Conservation (phyloP, 2,888 invertebrate genomes). For the Sturmia bella region DNA sequence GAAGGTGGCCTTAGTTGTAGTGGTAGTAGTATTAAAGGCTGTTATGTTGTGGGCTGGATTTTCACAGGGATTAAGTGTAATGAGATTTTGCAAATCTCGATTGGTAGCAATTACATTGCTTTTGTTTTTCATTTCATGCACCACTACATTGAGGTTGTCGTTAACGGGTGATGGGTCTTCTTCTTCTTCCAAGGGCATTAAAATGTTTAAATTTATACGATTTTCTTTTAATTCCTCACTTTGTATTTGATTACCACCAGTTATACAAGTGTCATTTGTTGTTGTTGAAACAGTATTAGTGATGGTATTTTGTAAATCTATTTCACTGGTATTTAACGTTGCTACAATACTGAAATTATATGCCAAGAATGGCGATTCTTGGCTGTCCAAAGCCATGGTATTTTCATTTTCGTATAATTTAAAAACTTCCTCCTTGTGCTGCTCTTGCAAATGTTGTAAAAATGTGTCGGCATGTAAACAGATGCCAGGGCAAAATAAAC, state of each 20-base stretch:
- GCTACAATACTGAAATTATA: slow-evolving; percentile 7
- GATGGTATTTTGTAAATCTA: slow-evolving; percentile 36
- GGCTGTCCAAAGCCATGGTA: slow-evolving; percentile 3
- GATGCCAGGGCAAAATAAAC: slow-evolving; percentile 77
- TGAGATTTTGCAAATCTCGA: slow-evolving; percentile 52
- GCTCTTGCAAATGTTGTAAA: slow-evolving; percentile 75
- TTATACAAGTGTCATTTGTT: slow-evolving; percentile 30
- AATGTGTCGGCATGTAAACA: slow-evolving; percentile 77
- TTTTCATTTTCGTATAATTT: slow-evolving; percentile 73
- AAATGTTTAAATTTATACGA: slow-evolving; percentile 21
- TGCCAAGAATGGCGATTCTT: slow-evolving; percentile 14
- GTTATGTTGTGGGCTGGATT: slow-evolving; percentile 15
- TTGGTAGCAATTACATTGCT: slow-evolving; percentile 44
- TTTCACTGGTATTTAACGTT: slow-evolving; percentile 45
- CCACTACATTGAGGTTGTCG: slow-evolving; percentile 28
- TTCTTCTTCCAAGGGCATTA: not conserved
- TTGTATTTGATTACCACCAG: slow-evolving; percentile 4
- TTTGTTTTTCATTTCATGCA: slow-evolving; percentile 27
- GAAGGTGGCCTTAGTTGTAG: slow-evolving; percentile 8
- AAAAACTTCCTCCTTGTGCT: slow-evolving; percentile 75
- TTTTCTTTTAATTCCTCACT: slow-evolving; percentile 37
- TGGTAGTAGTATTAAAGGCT: slow-evolving; percentile 2
- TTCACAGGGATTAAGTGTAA: slow-evolving; percentile 47
- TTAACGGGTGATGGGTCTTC: slow-evolving; percentile 18
- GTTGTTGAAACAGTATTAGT: slow-evolving; percentile 19